Conservation (phyloP, 30 jellyfish, hydroid and myxozoan genomes). For the Chrysaora quinquecirrha region DNA sequence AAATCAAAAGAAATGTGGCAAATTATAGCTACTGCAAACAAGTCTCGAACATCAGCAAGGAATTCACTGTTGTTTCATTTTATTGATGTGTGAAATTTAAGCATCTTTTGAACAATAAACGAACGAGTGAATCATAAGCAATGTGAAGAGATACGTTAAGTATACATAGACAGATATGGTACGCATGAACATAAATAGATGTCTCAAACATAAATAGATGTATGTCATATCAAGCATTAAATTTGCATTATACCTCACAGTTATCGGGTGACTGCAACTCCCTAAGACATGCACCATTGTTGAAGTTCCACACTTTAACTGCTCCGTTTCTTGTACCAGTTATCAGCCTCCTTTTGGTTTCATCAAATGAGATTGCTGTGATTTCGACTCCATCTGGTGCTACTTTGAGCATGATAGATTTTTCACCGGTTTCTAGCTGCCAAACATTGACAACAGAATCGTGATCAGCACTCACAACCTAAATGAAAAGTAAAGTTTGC, state of each 20-base stretch:
- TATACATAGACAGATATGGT: no score
- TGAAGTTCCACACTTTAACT: slow-evolving; percentile 90
- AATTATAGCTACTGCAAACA: no score
- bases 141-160: no score
- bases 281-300: slow-evolving; percentile 90
- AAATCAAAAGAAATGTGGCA: no score
- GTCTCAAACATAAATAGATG: no score
- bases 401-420: slow-evolving; percentile 76
- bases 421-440: slow-evolving; percentile 95
- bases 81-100: no score
- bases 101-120: no score
- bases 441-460: slow-evolving; percentile 89
- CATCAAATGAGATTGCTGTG: slow-evolving; percentile 90
- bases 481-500: neutral
- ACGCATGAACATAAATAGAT: no score
- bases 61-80: no score
- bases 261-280: slow-evolving; percentile 67
- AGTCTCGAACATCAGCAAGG: no score
- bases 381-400: slow-evolving; percentile 90
- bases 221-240: no score
- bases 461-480: slow-evolving; percentile 99
- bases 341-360: slow-evolving; percentile 81
- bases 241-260: slow-evolving; percentile 64
- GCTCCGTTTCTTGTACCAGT: slow-evolving; percentile 92
- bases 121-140: no score